These are phyloP conservation scores for Mythimna loreyi DNA, from an alignment of 2,888 invertebrate species.

Conservation along the genomic window DNA sequence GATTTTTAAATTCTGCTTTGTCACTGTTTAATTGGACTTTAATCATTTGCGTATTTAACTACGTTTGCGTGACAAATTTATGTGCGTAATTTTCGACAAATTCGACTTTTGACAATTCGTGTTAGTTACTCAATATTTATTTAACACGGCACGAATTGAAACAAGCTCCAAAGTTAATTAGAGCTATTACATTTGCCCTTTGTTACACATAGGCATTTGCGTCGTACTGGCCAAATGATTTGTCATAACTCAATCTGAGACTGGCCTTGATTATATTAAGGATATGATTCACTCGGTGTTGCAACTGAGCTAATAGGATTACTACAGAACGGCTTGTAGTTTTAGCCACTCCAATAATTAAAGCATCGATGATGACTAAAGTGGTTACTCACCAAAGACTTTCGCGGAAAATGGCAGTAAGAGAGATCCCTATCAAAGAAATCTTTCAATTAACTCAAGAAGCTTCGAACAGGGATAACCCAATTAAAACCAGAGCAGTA, in stretches of 20 bases:
- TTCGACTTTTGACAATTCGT: constrained; percentile 35
- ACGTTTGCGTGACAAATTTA: constrained; percentile 42
- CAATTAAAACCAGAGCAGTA: constrained; percentile 52
- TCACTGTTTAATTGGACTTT: constrained; percentile 36
- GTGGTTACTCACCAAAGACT: constrained; percentile 35
- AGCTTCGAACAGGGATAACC: constrained; percentile 43
- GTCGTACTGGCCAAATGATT: constrained; percentile 69
- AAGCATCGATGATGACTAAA: constrained; percentile 44
- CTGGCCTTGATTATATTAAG: constrained; percentile 73
- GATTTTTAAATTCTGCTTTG: constrained; percentile 15
- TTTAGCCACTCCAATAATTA: constrained; percentile 51
- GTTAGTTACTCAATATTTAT: constrained; percentile 55
- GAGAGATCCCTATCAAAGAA: constrained; percentile 9
- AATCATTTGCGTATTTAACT: constrained; percentile 15
- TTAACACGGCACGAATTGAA: constrained; percentile 51
- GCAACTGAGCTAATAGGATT: constrained; percentile 62
- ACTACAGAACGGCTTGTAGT: constrained; percentile 47
- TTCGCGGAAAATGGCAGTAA: constrained; percentile 19
- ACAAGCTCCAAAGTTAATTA: constrained; percentile 62
- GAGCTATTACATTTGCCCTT: constrained; percentile 68
- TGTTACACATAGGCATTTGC: constrained; percentile 65
- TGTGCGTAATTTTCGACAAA: constrained; percentile 22
- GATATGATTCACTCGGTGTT: constrained; percentile 71
- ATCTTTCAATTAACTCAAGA: constrained; percentile 34
- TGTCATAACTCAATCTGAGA: constrained; percentile 69